phyloP scores from a whole-genome alignment of 2,113 vertebrate species.

The Bufo bufo region DNA sequence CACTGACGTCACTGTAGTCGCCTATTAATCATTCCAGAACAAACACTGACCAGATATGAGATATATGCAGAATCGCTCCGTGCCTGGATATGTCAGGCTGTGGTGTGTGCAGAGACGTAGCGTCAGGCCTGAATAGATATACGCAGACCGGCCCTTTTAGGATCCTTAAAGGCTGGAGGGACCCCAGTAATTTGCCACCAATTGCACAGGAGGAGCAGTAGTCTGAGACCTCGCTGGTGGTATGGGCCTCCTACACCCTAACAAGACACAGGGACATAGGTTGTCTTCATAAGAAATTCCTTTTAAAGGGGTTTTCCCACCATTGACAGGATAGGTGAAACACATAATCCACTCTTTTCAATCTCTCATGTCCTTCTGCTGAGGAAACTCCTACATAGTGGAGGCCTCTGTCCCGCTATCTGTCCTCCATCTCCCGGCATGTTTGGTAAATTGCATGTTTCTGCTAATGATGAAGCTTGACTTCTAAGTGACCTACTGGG shows the following conservation, averaged over 20 bases:
- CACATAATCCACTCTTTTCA: too few species aligned
- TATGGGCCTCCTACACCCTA: too few species aligned
- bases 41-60: background rate
- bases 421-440: background rate
- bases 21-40: background rate
- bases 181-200: too few species aligned
- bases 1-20: background rate
- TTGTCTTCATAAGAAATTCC: background rate
- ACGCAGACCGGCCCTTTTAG: too few species aligned
- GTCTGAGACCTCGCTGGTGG: too few species aligned
- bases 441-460: background rate
- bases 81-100: background rate
- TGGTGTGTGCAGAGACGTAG: background rate
- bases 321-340: too few species aligned
- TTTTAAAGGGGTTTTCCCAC: background rate
- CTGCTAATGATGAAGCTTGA: background rate
- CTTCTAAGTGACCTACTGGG: background rate
- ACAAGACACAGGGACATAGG: background rate
- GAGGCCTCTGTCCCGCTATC: too few species aligned
- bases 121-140: background rate
- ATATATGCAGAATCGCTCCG: background rate
- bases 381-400: too few species aligned
- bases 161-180: too few species aligned
- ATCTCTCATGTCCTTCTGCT: too few species aligned
- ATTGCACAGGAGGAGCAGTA: too few species aligned